phyloP scores from a whole-genome alignment of 23 tunicate genomes.

The Phallusia fumigata region DNA sequence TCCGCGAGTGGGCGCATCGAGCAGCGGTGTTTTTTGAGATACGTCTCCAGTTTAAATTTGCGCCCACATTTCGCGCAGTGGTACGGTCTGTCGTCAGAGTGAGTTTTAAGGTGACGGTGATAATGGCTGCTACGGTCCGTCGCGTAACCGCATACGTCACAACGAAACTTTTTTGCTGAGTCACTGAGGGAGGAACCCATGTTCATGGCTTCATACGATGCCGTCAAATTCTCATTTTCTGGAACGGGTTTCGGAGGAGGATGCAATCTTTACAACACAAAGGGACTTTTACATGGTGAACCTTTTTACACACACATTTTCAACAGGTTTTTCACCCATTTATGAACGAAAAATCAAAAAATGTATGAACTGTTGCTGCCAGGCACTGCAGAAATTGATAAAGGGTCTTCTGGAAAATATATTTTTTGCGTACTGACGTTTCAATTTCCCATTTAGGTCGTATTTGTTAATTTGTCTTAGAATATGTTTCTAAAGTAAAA shows the following conservation, averaged over 20 bases:
- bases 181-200: background rate
- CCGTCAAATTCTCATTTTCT: background rate
- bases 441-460: no score
- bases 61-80: slow-evolving; percentile 71
- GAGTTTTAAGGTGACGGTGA: slow-evolving; percentile 52
- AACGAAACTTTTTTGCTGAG: slow-evolving; percentile 32
- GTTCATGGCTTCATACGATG: background rate
- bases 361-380: no score
- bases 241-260: background rate
- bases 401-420: no score
- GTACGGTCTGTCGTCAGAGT: slow-evolving; percentile 39
- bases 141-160: slow-evolving; percentile 70
- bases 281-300: no score
- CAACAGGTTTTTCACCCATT: no score
- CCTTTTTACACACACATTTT: no score
- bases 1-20: slow-evolving; percentile 4
- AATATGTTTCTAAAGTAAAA: no score
- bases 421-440: no score
- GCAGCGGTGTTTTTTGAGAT: slow-evolving; percentile 68
- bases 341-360: no score
- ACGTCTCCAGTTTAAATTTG: slow-evolving; percentile 45
- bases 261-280: background rate
- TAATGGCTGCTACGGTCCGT: slow-evolving; percentile 80
- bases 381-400: no score
- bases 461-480: no score